Evolutionary conservation across 2,888 invertebrate species (phyloP).

Genomic region (Watsonalla cultraria): DNA sequence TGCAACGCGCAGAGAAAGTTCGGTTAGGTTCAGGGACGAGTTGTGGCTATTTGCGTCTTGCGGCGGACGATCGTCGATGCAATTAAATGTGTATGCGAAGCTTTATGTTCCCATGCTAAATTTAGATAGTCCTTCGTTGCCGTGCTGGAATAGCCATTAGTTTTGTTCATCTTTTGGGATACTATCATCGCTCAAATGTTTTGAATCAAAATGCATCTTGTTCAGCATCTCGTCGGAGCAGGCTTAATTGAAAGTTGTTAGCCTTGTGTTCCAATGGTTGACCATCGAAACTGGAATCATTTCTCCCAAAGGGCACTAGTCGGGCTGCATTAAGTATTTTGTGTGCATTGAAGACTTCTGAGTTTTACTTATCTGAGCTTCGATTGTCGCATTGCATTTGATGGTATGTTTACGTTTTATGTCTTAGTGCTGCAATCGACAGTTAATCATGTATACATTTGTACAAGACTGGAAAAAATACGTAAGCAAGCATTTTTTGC

Average conservation of each 20-base stretch:
- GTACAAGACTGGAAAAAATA: no score
- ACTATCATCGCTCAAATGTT: slow-evolving; percentile 16
- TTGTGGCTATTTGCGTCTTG: slow-evolving; percentile 67
- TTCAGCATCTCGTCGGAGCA: neutral
- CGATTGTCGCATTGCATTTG: slow-evolving; percentile 6
- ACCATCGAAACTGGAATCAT: slow-evolving; percentile 15
- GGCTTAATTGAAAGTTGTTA: neutral
- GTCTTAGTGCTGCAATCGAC: neutral
- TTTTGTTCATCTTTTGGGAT: slow-evolving; percentile 31
- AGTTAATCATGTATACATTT: neutral
- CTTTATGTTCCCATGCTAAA: slow-evolving; percentile 67
- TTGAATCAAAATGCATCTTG: neutral
- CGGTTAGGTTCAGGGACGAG: slow-evolving; percentile 74
- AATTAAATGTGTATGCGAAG: slow-evolving; percentile 75
- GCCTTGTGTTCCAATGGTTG: slow-evolving; percentile 8
- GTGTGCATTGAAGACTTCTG: slow-evolving; percentile 8
- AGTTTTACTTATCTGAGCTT: slow-evolving; percentile 17
- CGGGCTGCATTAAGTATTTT: slow-evolving; percentile 16
- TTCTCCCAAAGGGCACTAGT: slow-evolving; percentile 22
- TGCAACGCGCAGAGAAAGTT: slow-evolving; percentile 59
- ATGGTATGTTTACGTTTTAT: neutral
- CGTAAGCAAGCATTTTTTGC: neutral
- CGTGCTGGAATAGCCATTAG: slow-evolving; percentile 41
- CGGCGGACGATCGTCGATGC: slow-evolving; percentile 74
- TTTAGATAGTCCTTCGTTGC: slow-evolving; percentile 58